Evolutionary conservation across 1,140 invertebrate genomes (phyloP), one percentile per base, ranked within the genome.

Genomic region (Eubasilissa regina): DNA sequence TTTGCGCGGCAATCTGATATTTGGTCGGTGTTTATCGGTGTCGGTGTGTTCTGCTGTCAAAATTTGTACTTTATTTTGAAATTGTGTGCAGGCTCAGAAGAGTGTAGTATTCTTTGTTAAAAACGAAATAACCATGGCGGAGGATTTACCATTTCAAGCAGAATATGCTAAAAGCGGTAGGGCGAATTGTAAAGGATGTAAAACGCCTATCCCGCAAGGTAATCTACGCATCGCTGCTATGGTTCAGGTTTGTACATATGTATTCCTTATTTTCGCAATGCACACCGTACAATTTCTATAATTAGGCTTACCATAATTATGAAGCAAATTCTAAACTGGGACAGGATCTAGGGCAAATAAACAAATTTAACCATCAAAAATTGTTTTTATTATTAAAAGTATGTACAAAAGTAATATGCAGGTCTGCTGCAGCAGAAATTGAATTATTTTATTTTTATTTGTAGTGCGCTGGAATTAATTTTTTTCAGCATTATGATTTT

Each of bases 81-180:
- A 35, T 35, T 35, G 25, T 6, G n/a, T n/a, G n/a, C n/a, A n/a
- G n/a, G n/a, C n/a, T n/a, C n/a, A n/a, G n/a, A n/a, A n/a, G n/a
- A n/a, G n/a, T n/a, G 25, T 1, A 35, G 6, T 35, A 35, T 35
- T 35, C 25, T 35, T 35, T 6, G 6, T 6, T 35, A 35, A 35
- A n/a, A 6, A 6, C 25, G 6, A 35, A 35, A 35, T 35, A 35
- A 84, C 75, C 82, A 89, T 89, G 88, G 82, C 84, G 51, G 90
- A 92, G 35, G 93, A 95, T 85, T 88, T 97, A 66, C 96, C 96
- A 0, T 99, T 93, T 87, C 88, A 91, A 81, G 94, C 92, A 3
- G 97, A 99, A 89, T 99, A 99, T 90, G 95, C 97, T 0, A 98
- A 98, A 90, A 94, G 92, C 84, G 92, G 93, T 4, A 89, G 97